Base-by-base conservation (phyloP, 2,888 invertebrate genomes). In the Strigamia maritima region DNA sequence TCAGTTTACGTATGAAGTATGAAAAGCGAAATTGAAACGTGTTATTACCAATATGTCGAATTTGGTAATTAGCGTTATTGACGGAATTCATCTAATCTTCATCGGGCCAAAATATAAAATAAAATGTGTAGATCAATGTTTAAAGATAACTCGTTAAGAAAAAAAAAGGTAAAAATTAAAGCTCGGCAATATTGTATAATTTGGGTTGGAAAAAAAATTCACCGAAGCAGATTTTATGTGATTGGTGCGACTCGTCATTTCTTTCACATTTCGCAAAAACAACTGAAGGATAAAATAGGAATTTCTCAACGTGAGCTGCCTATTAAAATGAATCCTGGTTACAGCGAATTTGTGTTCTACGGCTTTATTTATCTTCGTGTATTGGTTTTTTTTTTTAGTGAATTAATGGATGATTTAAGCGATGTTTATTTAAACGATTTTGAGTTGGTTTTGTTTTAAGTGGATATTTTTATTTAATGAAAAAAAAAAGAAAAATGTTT, bases 171-270 rank as follows among this genome's bases (percentile, higher is more conserved):
- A 22, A 4, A 49, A 65, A 65, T 65, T 65, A 65, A 65, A 65
- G 6, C 65, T 28, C 24, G 26, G 65, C 65, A 28, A 65, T 65
- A 28, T 26, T 26, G 24, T 65, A 10, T 65, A 65, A 65, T 65
- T 65, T 24, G 7, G 24, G 16, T 65, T 49, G 49, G 65, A 28
- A 65, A 65, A 60, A 65, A 65, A 65, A 65, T 65, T 1, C 65
- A 65, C 65, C 65, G 65, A 65, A 65, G 65, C 65, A 65, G 65
- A 65, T 65, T 65, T 65, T 65, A 65, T 65, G 65, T 65, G 65
- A 65, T 65, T 24, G 24, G 65, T 65, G 10, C 16, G 65, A 65
- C 65, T 65, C 24, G 65, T 65, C 65, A 65, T 65, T 65, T 24
- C 65, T 65, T 65, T 65, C 65, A 65, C 65, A 65, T 65, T 65